Evolutionary conservation across 2,113 vertebrate species (phyloP), one percentile per base, ranked within the genome.

Genomic region (Hippocampus comes): DNA sequence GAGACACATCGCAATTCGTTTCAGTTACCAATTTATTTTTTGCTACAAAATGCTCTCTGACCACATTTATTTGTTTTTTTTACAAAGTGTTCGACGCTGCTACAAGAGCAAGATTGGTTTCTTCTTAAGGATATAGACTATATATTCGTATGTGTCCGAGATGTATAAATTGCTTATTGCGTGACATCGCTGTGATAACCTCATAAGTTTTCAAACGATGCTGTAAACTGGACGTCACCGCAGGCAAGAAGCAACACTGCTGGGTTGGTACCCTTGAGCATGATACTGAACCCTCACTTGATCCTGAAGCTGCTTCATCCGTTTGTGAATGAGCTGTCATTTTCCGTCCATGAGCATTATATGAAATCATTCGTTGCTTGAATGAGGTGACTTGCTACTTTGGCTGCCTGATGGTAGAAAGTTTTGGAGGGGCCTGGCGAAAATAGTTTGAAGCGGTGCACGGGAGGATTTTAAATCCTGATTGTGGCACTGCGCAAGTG

Each of bases 41-140:
- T 59, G 21, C 75, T 64, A 69, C 76, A 72, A 70, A 79, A 63
- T 53, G 59, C 79, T 81, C 67, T 82, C 55, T 65, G 73, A 84
- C 73, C 69, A 63, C 49, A 77, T 82, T 83, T 82, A 68, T 84
- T 82, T 84, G 61, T 70, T 69, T 75, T 70, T 69, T 75, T 77
- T 67, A 78, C 68, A 64, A 82, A 71, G 72, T 77, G 75, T 63
- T 48, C 42, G 71, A 77, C 76, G 67, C 78, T 79, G 78, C 82
- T 86, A 80, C 82, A 85, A 21, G 63, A 51, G 15, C 21, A 65
- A 64, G 34, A 68, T 79, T 77, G 66, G 77, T 87, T 78, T 78
- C 86, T 82, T 78, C 73, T 73, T 76, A 68, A 67, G 69, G 73
- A 82, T 82, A 75, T 73, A 72, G 76, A 85, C 85, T 78, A 71